These are phyloP conservation scores for Heliornis fulica DNA, from an alignment of 2,113 vertebrate species.

Conservation along the genomic window DNA sequence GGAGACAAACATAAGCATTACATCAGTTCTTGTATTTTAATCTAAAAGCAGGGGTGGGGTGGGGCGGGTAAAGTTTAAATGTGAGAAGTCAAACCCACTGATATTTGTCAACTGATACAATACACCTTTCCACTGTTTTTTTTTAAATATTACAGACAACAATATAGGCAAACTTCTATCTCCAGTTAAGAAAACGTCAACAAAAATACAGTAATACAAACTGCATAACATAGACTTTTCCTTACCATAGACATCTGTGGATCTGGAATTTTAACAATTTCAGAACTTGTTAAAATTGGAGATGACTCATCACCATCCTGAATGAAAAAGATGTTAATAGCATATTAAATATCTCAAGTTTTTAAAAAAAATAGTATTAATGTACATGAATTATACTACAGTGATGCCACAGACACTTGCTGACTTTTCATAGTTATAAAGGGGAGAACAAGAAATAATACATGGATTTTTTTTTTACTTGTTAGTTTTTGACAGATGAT, in stretches of 20 bases:
- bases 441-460: neutral
- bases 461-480: neutral
- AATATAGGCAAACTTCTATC: neutral
- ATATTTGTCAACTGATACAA: neutral
- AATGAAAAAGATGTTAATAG: neutral
- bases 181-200: neutral
- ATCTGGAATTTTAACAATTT: slow-evolving; percentile 98
- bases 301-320: slow-evolving; percentile 93
- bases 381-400: neutral
- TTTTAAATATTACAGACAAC: neutral
- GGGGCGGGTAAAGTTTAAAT: no score
- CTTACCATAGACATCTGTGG: slow-evolving; percentile 98
- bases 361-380: neutral
- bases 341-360: neutral
- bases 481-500: neutral
- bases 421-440: neutral
- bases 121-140: neutral
- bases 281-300: slow-evolving; percentile 86
- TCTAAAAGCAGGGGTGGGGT: neutral
- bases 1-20: neutral
- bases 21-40: neutral
- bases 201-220: neutral
- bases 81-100: neutral
- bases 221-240: neutral
- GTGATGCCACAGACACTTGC: neutral